A percentile compares a stretch with the other conserved stretches of the same genome.
Evolutionary conservation across 2,888 invertebrate genomes (phyloP).

Genomic region (Pachliopta kotzebuea): DNA sequence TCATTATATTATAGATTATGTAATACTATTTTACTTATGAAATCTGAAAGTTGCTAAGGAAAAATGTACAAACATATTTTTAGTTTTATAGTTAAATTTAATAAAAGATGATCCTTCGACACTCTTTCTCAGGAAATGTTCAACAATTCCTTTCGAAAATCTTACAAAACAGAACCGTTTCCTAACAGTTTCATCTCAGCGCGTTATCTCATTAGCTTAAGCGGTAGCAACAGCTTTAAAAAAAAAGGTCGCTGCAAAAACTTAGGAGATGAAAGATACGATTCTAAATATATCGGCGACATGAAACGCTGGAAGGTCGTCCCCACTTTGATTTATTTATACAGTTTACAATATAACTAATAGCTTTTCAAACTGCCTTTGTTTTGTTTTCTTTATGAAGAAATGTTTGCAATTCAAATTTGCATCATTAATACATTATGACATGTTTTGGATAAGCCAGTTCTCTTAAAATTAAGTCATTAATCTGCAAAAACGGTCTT

Average conservation of each 20-base stretch:
- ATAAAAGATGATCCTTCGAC: too few relatives aligned
- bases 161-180: neutral
- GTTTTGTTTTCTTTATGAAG: conserved; percentile 19
- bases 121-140: too few relatives aligned
- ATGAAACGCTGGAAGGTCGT: conserved; percentile 64
- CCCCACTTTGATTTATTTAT: conserved; percentile 63
- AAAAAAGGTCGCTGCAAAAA: conserved; percentile 61
- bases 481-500: too few relatives aligned
- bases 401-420: conserved; percentile 19
- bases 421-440: too few relatives aligned
- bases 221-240: conserved; percentile 47
- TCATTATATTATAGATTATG: too few relatives aligned
- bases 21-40: too few relatives aligned
- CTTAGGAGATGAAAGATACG: conserved; percentile 68
- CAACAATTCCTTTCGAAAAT: neutral
- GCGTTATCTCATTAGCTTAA: conserved; percentile 63
- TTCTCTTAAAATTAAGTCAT: too few relatives aligned
- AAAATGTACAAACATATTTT: too few relatives aligned
- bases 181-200: conserved; percentile 9
- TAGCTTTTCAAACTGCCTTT: conserved; percentile 56
- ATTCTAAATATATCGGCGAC: conserved; percentile 75
- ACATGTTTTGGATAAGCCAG: too few relatives aligned
- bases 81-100: too few relatives aligned
- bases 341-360: conserved; percentile 65
- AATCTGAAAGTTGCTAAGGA: too few relatives aligned